These are phyloP conservation scores for Ranitomeya imitator DNA, from an alignment of 2,113 vertebrate species.

Conservation along the genomic window DNA sequence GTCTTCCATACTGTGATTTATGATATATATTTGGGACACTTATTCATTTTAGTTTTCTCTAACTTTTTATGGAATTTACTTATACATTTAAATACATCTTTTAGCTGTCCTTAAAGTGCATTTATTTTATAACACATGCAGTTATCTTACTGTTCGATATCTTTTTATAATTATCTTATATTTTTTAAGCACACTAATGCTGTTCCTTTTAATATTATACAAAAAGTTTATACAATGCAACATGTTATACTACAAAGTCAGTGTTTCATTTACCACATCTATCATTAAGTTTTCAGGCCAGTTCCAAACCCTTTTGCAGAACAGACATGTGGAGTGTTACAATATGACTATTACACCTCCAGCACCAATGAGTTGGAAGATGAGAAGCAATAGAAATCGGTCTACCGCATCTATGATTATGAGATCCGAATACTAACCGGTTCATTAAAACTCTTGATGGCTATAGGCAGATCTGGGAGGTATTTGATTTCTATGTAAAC, in stretches of 20 bases:
- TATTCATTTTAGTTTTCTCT: no score
- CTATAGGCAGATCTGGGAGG: slow-evolving; percentile 21
- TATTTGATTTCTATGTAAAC: not conserved
- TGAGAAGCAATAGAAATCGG: slow-evolving; percentile 23
- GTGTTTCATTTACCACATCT: not conserved
- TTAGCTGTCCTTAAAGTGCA: no score
- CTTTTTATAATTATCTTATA: not conserved
- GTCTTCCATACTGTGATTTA: no score
- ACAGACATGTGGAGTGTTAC: not conserved
- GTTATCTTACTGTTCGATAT: not conserved
- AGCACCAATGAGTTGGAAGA: slow-evolving; percentile 11
- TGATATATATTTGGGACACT: no score
- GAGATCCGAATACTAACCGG: slow-evolving; percentile 40
- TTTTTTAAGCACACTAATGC: not conserved
- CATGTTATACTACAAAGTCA: not conserved
- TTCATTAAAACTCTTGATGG: not conserved
- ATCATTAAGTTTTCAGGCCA: not conserved
- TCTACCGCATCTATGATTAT: slow-evolving; percentile 18
- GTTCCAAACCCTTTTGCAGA: not conserved
- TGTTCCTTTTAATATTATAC: not conserved
- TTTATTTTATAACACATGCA: no score
- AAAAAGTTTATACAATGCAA: not conserved
- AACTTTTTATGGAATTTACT: no score
- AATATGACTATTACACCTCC: not conserved
- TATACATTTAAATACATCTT: no score